A percentile compares a stretch with the other conserved stretches of the same genome.
These are phyloP conservation scores for Drosophila orosa DNA, from an alignment of 1,140 invertebrate genomes.

Conservation along the genomic window DNA sequence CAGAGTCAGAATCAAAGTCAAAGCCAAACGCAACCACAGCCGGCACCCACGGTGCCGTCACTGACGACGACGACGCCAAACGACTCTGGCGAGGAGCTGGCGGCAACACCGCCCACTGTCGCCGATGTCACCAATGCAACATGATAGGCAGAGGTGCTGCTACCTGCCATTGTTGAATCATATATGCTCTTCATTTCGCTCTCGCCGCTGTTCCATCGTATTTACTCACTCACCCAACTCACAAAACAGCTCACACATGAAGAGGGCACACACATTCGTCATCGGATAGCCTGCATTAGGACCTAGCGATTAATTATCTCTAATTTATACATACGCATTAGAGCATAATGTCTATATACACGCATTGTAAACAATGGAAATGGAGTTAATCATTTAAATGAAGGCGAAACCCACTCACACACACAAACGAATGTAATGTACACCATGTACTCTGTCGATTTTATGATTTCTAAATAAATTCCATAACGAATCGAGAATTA, in stretches of 20 bases:
- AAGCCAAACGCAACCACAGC: constrained; percentile 9
- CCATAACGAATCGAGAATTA: constrained; percentile 43
- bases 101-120: constrained; percentile 11
- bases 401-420: constrained; percentile 34
- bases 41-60: constrained; percentile 4
- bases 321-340: constrained; percentile 71
- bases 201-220: constrained; percentile 42
- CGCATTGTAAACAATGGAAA: constrained; percentile 33
- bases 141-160: constrained; percentile 57
- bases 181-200: constrained; percentile 52
- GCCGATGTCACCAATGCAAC: constrained; percentile 25
- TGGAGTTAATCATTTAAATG: constrained; percentile 44
- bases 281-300: constrained; percentile 66
- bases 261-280: constrained; percentile 24
- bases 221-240: constrained; percentile 53
- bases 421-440: constrained; percentile 62
- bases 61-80: constrained; percentile 31
- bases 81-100: constrained; percentile 32
- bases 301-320: constrained; percentile 73
- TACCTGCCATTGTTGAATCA: constrained; percentile 58
- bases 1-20: constrained; percentile 38
- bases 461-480: constrained; percentile 79
- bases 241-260: constrained; percentile 34
- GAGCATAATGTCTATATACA: constrained; percentile 54
- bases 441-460: constrained; percentile 65